Evolutionary conservation across 2,113 vertebrate species (phyloP).

Genomic region (Onychostruthus taczanowskii): DNA sequence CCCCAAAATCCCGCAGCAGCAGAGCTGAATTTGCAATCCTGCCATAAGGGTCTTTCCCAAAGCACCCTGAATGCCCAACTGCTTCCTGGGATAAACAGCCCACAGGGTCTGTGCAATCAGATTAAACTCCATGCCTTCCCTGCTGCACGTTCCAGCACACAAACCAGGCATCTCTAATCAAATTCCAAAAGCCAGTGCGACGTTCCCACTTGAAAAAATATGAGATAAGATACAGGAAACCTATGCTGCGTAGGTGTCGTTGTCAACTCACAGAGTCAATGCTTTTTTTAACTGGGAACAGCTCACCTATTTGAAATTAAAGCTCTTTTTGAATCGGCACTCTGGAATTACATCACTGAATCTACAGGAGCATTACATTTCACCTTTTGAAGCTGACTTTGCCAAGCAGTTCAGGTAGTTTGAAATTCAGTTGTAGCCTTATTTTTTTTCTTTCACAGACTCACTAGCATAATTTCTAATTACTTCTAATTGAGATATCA

Average conservation of each 20-base stretch:
- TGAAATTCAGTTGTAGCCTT: background rate
- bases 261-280: background rate
- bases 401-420: background rate
- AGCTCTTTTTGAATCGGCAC: background rate
- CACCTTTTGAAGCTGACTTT: background rate
- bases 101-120: background rate
- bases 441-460: background rate
- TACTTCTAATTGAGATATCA: background rate
- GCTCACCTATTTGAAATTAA: background rate
- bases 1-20: background rate
- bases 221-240: background rate
- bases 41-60: background rate
- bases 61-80: background rate
- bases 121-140: background rate
- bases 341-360: background rate
- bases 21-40: background rate
- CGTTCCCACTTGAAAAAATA: background rate
- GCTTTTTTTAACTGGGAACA: background rate
- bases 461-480: background rate
- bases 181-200: background rate
- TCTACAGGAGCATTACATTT: background rate
- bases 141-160: background rate
- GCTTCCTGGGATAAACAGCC: background rate
- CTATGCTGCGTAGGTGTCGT: background rate
- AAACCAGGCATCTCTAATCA: background rate